Conservation (phyloP, 1,140 invertebrate species). For the Bombus confusus region DNA sequence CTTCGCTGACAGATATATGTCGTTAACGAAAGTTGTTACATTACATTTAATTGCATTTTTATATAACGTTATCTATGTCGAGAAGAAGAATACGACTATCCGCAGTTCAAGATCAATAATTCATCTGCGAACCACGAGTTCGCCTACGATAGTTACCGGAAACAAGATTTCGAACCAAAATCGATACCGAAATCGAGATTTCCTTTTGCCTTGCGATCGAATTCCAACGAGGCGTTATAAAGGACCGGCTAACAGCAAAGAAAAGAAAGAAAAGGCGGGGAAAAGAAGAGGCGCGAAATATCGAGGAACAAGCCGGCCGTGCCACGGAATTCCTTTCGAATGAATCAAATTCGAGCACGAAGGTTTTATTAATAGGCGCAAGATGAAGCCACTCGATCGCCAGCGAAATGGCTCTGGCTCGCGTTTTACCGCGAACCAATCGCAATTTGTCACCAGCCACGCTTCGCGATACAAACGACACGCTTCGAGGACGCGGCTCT, state of each 20-base stretch:
- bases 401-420: neutral
- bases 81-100: too few species aligned
- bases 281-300: neutral
- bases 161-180: too few species aligned
- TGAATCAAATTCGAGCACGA: slow-evolving; percentile 21
- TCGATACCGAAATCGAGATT: too few species aligned
- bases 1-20: too few species aligned
- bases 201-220: neutral
- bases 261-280: too few species aligned
- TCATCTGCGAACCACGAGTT: too few species aligned
- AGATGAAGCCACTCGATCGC: slow-evolving; percentile 43
- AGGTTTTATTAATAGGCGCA: slow-evolving; percentile 47
- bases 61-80: too few species aligned
- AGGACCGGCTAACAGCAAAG: too few species aligned
- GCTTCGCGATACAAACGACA: slow-evolving; percentile 30
- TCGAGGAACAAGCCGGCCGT: neutral
- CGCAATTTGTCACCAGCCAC: slow-evolving; percentile 38
- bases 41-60: too few species aligned
- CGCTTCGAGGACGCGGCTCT: slow-evolving; percentile 7
- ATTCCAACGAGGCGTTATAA: neutral
- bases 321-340: neutral
- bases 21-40: too few species aligned
- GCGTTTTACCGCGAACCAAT: slow-evolving; percentile 16
- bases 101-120: too few species aligned
- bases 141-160: too few species aligned